Evolutionary conservation across 2,797 vertebrate genomes (phyloP), one percentile per base, ranked within the genome.

Genomic region (Hoplostethus mediterraneus): DNA sequence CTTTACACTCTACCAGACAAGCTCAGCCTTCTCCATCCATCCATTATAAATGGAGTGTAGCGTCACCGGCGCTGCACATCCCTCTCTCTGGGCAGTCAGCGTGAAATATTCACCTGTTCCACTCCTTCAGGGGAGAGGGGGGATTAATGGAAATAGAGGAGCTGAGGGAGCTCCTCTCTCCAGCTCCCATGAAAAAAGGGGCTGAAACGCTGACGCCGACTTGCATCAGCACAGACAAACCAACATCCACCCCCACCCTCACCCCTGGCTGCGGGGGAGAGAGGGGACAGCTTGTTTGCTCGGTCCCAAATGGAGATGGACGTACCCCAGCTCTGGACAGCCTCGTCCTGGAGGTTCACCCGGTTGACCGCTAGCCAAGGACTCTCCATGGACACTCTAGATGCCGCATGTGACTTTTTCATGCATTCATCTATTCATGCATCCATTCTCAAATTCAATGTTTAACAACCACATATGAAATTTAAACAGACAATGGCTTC

Each of bases 31-130:
- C 66, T 83, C 73, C 62, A 75, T 70, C 81, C 86, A 89, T 92
- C 86, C 86, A 91, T 92, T 92, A 92, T 88, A 90, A 87, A 92
- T 86, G 79, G 75, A 81, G 82, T 77, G 68, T 64, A 65, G 63
- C 56, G 21, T 90, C 85, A 85, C 64, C 70, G 61, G 16, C 73
- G 69, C 67, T 70, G 73, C 84, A 88, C 80, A 86, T 89, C 82
- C 71, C 80, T 82, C 78, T 87, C 71, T 85, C 71, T 89, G 79
- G 75, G 83, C 86, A 89, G 73, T 45, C 83, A 72, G 76, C 42
- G 79, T 89, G 87, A 93, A 91, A 93, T 88, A 91, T 89, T 91
- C 84, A 86, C 86, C 88, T 90, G 86, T 85, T 92, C 77, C 73
- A 74, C 80, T 89, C 77, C 79, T 89, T 75, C 74, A 82, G 79